Evolutionary conservation across 2,113 vertebrate species (phyloP).

Genomic region (Melozone crissalis): DNA sequence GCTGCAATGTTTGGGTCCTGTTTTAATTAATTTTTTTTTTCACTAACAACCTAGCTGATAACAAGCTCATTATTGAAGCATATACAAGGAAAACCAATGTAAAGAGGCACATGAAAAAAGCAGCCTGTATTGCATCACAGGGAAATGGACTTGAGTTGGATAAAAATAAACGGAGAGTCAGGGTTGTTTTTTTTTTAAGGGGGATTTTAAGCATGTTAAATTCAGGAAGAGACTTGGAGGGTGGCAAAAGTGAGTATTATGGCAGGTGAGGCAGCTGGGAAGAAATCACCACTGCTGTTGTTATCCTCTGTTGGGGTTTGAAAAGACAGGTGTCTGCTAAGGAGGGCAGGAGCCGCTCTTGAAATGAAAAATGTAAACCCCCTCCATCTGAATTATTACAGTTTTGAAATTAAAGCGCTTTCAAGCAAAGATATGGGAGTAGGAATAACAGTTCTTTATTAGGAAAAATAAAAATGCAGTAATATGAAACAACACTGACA

Average conservation of each 20-base stretch:
- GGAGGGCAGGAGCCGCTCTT: not conserved
- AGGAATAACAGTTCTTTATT: not conserved
- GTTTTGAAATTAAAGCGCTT: not conserved
- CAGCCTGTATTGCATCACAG: not conserved
- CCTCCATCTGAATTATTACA: not conserved
- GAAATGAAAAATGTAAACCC: not conserved
- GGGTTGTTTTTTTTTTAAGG: not conserved
- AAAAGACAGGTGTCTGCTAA: not conserved
- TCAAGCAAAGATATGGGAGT: not conserved
- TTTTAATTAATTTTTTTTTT: not conserved
- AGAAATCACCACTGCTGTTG: not conserved
- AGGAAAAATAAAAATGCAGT: not conserved
- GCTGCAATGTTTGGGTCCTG: not conserved
- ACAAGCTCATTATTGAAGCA: not conserved
- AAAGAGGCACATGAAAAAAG: not conserved
- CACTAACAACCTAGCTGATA: not conserved
- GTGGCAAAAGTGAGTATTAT: not conserved
- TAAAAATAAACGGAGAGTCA: not conserved
- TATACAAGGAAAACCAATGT: not conserved
- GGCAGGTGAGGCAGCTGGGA: not conserved
- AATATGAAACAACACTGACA: not conserved
- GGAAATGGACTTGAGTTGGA: not conserved
- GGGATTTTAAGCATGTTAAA: not conserved
- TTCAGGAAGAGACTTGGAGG: not conserved
- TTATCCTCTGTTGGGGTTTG: not conserved